phyloP scores from a whole-genome alignment of 2,888 invertebrate genomes.

The Scaptomyza tumidula region DNA sequence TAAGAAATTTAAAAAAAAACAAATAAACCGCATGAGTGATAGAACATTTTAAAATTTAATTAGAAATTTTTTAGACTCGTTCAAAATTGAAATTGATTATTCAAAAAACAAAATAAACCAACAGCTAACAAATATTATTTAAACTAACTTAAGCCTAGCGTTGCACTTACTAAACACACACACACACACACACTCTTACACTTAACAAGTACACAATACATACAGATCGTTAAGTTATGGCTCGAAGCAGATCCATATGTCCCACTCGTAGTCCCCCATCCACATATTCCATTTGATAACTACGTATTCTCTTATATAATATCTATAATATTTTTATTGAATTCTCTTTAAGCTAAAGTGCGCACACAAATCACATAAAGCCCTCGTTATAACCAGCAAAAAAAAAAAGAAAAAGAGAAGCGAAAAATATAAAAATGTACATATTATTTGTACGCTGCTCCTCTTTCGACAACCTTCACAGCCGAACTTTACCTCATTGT shows the following conservation, averaged over 20 bases:
- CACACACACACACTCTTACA: slow-evolving; percentile 4
- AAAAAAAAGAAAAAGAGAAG: no score
- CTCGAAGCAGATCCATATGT: slow-evolving; percentile 1
- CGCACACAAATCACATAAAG: slow-evolving; percentile 42
- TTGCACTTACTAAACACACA: slow-evolving; percentile 48
- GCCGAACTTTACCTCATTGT: slow-evolving; percentile 80
- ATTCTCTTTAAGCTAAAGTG: slow-evolving; percentile 58
- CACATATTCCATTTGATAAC: slow-evolving; percentile 19
- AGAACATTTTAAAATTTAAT: slow-evolving; percentile 31
- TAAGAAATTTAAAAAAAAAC: no score
- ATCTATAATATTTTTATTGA: slow-evolving; percentile 33
- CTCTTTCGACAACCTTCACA: slow-evolving; percentile 64
- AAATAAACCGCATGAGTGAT: slow-evolving; percentile 53
- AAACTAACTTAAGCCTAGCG: slow-evolving; percentile 47
- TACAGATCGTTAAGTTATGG: slow-evolving; percentile 14
- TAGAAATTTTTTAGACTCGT: slow-evolving; percentile 46
- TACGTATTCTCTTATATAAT: slow-evolving; percentile 33
- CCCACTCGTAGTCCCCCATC: slow-evolving; percentile 15
- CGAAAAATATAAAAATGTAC: slow-evolving; percentile 35
- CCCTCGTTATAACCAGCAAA: not conserved
- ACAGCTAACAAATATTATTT: slow-evolving; percentile 16
- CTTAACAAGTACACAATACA: slow-evolving; percentile 6
- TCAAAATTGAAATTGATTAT: slow-evolving; percentile 62
- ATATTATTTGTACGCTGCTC: slow-evolving; percentile 70
- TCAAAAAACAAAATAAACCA: slow-evolving; percentile 4